Conservation (phyloP, 2,797 vertebrate genomes). For the Enteromius mattozi region DNA sequence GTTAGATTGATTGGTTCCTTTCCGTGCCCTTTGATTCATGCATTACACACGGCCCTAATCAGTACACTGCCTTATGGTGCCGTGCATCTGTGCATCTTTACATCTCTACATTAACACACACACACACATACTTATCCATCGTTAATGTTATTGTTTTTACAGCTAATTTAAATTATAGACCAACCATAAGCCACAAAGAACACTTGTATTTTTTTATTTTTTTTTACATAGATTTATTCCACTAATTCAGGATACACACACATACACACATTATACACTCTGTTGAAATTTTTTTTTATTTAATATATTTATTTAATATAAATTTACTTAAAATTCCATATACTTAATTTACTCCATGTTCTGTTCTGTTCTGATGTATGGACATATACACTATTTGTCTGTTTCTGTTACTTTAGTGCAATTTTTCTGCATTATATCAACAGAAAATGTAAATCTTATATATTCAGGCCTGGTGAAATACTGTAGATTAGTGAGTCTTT, state of each 20-base stretch:
- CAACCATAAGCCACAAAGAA: not conserved
- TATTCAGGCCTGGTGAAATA: constrained; percentile 4
- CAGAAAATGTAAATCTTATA: not conserved
- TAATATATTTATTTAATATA: not conserved
- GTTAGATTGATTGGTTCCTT: constrained; percentile 85
- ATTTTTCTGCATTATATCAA: not conserved
- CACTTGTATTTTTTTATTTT: not conserved
- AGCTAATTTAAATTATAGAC: not conserved
- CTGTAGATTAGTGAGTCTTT: constrained; percentile 14
- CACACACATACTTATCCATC: constrained; percentile 15
- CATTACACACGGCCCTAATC: constrained; percentile 82
- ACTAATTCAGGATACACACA: not conserved
- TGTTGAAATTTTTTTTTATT: no score
- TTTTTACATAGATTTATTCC: not conserved
- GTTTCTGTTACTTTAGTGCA: not conserved
- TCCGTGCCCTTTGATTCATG: constrained; percentile 83
- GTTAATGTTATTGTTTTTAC: not conserved
- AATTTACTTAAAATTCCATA: not conserved
- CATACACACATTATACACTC: not conserved
- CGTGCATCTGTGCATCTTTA: constrained; percentile 78
- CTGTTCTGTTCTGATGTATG: not conserved
- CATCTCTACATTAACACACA: constrained; percentile 67
- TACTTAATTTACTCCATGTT: not conserved
- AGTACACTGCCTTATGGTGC: constrained; percentile 81
- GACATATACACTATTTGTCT: not conserved